A percentile compares a stretch with the other conserved stretches of the same genome.
These are phyloP conservation scores for Clarias magur DNA, from an alignment of 2,113 vertebrate species.

Conservation along the genomic window DNA sequence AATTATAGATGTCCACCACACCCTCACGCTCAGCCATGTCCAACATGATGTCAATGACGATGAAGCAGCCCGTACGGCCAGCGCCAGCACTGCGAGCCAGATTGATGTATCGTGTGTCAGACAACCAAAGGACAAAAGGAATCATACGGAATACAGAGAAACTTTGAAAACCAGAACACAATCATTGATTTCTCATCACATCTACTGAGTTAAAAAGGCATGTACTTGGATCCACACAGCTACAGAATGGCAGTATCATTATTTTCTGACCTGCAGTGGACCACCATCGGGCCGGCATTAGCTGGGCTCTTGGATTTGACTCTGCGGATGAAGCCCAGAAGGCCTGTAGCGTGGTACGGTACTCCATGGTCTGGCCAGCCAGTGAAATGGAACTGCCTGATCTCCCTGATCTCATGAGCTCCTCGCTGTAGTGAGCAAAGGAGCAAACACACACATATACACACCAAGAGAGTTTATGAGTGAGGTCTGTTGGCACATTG, in stretches of 20 bases:
- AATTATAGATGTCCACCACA: conserved; percentile 97
- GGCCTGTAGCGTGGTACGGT: conserved; percentile 90
- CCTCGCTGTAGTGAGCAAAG: conserved; percentile 76
- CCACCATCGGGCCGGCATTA: conserved; percentile 85
- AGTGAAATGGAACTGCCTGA: conserved; percentile 96
- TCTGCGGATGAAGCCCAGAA: conserved; percentile 90
- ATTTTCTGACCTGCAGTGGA: conserved; percentile 82
- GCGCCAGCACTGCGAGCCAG: conserved; percentile 82
- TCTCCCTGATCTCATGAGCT: conserved; percentile 92
- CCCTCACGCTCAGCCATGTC: conserved; percentile 98
- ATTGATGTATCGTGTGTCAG: conserved; percentile 14
- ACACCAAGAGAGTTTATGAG: conserved; percentile 18
- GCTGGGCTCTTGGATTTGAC: conserved; percentile 91
- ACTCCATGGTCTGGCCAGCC: conserved; percentile 98
- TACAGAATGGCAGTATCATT: neutral
- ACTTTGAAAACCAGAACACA: neutral
- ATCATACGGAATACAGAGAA: neutral
- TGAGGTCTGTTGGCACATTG: neutral
- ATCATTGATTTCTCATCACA: neutral
- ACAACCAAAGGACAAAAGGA: conserved; percentile 11
- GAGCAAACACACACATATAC: conserved; percentile 13
- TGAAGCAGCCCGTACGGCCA: conserved; percentile 95
- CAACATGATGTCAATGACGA: conserved; percentile 98
- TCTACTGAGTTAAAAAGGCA: neutral
- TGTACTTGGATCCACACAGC: neutral